phyloP scores from a whole-genome alignment of 2,888 invertebrate species.

The Danaus chrysippus region DNA sequence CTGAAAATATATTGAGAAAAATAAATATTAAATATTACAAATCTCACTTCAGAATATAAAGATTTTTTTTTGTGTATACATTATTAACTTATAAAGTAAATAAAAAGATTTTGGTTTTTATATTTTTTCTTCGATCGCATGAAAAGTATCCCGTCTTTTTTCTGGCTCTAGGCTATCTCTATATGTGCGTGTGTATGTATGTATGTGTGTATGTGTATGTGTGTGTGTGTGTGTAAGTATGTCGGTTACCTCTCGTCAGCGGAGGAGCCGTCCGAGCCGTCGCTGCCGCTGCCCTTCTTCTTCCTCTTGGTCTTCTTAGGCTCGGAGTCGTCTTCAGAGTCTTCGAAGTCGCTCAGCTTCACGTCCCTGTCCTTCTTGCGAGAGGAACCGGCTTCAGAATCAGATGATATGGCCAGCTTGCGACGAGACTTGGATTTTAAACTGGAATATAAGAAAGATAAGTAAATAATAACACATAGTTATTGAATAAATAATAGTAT shows the following conservation, averaged over 20 bases:
- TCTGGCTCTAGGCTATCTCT: too few species aligned
- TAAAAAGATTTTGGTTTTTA: too few species aligned
- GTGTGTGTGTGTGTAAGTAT: slow-evolving; percentile 3
- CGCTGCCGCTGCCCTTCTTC: slow-evolving; percentile 58
- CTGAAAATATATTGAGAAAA: slow-evolving; percentile 39
- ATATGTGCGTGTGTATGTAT: too few species aligned
- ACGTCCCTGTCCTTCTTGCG: slow-evolving; percentile 43
- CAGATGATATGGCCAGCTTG: slow-evolving; percentile 64
- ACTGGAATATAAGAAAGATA: slow-evolving; percentile 36
- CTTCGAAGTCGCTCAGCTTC: slow-evolving; percentile 62
- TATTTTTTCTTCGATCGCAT: too few species aligned
- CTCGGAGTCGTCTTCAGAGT: slow-evolving; percentile 56
- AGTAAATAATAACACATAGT: background rate
- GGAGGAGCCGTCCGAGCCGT: slow-evolving; percentile 54
- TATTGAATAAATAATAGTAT: background rate
- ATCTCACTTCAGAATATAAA: background rate
- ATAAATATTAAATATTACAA: background rate
- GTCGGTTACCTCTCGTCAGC: slow-evolving; percentile 51
- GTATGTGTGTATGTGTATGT: slow-evolving; percentile 5
- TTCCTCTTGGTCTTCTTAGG: slow-evolving; percentile 56
- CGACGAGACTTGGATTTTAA: slow-evolving; percentile 56
- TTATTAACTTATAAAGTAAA: too few species aligned
- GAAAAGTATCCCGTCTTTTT: too few species aligned
- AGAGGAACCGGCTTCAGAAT: slow-evolving; percentile 60
- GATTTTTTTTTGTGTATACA: background rate